These are phyloP conservation scores for Leptatherina wallacei DNA, from an alignment of 2,797 vertebrate genomes.

Conservation along the genomic window DNA sequence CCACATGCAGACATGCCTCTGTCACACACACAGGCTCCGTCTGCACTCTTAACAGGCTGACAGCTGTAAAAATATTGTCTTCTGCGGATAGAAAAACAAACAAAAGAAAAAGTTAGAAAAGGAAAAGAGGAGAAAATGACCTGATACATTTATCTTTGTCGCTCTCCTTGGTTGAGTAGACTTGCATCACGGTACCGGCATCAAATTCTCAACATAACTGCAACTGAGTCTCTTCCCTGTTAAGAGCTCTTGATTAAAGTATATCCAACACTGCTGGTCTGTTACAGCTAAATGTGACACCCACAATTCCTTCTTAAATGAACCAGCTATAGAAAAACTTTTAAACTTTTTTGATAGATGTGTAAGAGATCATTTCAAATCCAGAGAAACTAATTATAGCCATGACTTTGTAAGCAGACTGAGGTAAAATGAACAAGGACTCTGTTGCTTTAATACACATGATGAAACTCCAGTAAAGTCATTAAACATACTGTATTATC, in stretches of 20 bases:
- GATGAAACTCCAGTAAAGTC: background rate
- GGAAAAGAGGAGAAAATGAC: background rate
- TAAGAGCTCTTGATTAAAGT: background rate
- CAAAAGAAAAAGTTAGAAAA: constrained; percentile 1
- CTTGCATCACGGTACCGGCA: constrained; percentile 11
- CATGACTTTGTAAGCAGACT: background rate
- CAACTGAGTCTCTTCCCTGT: constrained; percentile 11
- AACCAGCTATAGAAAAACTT: too few relatives aligned
- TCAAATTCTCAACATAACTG: constrained; percentile 20
- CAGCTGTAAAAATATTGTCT: constrained; percentile 61
- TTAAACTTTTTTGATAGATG: too few relatives aligned
- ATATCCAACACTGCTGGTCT: constrained; percentile 18
- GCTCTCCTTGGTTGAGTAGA: background rate
- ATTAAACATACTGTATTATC: background rate
- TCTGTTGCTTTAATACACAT: background rate
- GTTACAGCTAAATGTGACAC: background rate
- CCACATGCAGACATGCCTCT: background rate
- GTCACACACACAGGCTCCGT: background rate
- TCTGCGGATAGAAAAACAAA: constrained; percentile 9
- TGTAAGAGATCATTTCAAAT: background rate
- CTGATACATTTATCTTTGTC: background rate
- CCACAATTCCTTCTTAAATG: background rate
- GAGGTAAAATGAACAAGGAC: too few relatives aligned
- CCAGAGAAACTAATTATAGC: too few relatives aligned
- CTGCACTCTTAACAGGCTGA: constrained; percentile 37